Conservation (phyloP, 2,797 vertebrate genomes). For the Sebastiscus tertius region DNA sequence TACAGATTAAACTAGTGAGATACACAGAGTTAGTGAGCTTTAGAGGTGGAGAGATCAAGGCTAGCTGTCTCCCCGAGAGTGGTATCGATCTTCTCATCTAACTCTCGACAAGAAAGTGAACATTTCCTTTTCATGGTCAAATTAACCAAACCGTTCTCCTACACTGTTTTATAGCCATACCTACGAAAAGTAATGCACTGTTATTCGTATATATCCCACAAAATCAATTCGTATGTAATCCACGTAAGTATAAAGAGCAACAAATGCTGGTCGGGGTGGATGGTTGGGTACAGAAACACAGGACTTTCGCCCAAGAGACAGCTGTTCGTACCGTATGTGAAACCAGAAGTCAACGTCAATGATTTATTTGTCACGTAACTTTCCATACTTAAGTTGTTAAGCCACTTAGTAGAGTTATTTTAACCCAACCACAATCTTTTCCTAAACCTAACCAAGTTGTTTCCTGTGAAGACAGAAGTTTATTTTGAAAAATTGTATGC, state of each 20-base stretch:
- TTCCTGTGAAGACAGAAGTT: background rate
- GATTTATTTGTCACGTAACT: background rate
- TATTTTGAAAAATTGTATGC: accelerated
- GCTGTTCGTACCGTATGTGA: too few species aligned
- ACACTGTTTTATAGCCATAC: too few species aligned
- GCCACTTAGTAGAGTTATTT: background rate
- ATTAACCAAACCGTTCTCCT: background rate
- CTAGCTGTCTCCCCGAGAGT: background rate
- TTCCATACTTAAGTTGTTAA: background rate
- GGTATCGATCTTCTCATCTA: background rate
- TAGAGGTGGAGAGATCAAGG: background rate
- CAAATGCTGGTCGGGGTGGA: too few species aligned
- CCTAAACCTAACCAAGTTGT: background rate
- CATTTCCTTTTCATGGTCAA: background rate
- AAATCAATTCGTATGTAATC: too few species aligned
- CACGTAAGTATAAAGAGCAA: too few species aligned
- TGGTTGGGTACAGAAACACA: too few species aligned
- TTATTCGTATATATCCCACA: too few species aligned
- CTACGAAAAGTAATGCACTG: too few species aligned
- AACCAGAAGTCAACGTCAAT: background rate
- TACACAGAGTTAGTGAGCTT: background rate
- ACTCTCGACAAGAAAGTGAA: background rate
- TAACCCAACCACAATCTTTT: background rate
- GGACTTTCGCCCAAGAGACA: too few species aligned
- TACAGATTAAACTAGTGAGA: too few species aligned